Evolutionary conservation across 2,797 vertebrate species (phyloP).

Genomic region (Streptopelia turtur): DNA sequence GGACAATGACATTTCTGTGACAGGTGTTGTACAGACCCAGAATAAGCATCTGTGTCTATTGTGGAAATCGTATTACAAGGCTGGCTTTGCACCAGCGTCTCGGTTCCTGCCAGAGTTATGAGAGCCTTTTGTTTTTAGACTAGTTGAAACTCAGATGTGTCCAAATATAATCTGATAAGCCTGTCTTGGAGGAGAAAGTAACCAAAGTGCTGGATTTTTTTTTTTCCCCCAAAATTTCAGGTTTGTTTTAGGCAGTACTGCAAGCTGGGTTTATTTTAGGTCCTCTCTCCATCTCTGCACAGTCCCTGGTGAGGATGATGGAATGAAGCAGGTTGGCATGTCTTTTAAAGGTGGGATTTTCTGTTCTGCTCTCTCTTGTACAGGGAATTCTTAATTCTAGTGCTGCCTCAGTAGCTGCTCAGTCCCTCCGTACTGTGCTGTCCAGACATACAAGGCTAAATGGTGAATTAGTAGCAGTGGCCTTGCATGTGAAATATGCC

Average conservation of each 20-base stretch:
- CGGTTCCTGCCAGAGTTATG: constrained; percentile 8
- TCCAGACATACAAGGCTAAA: rapidly evolving
- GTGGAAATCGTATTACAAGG: background rate
- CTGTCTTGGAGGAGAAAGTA: constrained; percentile 2
- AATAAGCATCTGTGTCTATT: background rate
- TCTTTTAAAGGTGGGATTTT: background rate
- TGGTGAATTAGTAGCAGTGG: background rate
- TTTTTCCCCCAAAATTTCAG: background rate
- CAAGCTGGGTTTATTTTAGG: background rate
- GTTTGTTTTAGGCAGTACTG: background rate
- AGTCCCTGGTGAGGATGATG: background rate
- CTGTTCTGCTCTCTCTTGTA: background rate
- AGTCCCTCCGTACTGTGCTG: background rate
- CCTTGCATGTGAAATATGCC: background rate
- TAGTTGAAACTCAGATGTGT: constrained; percentile 23
- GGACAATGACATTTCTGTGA: background rate
- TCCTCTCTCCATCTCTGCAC: background rate
- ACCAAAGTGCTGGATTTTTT: background rate
- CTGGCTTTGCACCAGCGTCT: constrained; percentile 31
- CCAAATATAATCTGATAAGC: constrained; percentile 18
- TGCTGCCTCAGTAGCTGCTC: background rate
- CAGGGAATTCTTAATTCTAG: background rate
- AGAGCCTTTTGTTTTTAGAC: constrained; percentile 31
- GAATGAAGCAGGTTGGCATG: background rate
- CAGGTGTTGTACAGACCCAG: constrained; percentile 30